These are phyloP conservation scores for Tympanoctomys barrerae DNA, from an alignment of 2,797 vertebrate genomes.

Conservation along the genomic window DNA sequence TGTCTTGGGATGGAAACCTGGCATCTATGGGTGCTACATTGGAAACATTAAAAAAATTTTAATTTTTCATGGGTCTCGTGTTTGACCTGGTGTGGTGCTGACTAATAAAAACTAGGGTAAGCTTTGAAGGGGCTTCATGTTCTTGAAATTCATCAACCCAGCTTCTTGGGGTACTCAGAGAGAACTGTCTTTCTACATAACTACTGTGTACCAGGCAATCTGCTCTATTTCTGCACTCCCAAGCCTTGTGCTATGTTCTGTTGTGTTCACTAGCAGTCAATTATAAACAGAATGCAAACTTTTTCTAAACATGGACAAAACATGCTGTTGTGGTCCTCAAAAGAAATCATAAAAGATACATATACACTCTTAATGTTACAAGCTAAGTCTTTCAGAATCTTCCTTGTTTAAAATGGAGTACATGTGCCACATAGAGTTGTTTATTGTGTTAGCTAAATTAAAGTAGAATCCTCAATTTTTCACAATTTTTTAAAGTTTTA, in stretches of 20 bases:
- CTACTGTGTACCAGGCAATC: background rate
- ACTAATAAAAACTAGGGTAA: conserved; percentile 31
- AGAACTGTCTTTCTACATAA: conserved; percentile 11
- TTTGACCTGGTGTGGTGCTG: conserved; percentile 36
- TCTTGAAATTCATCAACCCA: conserved; percentile 31
- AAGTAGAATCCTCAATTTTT: conserved; percentile 5
- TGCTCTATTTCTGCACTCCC: conserved; percentile 24
- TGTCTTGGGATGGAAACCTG: conserved; percentile 69
- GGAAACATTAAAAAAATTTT: conserved; percentile 66
- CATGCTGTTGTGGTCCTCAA: background rate
- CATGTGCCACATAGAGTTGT: background rate
- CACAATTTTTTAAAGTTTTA: background rate
- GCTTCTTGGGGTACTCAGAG: background rate
- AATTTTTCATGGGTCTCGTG: conserved; percentile 39
- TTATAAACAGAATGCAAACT: conserved; percentile 33
- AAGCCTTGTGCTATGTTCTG: background rate
- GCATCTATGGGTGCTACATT: conserved; percentile 58
- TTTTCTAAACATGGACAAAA: conserved; percentile 25
- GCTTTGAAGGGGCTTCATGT: background rate
- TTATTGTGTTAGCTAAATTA: background rate
- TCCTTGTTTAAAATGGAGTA: conserved; percentile 7
- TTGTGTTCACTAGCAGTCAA: conserved; percentile 22
- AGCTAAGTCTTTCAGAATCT: conserved; percentile 20
- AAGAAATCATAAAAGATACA: conserved; percentile 10
- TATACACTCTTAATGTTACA: background rate